Conservation (phyloP, 2,888 invertebrate species). For the Eretmocerus hayati region DNA sequence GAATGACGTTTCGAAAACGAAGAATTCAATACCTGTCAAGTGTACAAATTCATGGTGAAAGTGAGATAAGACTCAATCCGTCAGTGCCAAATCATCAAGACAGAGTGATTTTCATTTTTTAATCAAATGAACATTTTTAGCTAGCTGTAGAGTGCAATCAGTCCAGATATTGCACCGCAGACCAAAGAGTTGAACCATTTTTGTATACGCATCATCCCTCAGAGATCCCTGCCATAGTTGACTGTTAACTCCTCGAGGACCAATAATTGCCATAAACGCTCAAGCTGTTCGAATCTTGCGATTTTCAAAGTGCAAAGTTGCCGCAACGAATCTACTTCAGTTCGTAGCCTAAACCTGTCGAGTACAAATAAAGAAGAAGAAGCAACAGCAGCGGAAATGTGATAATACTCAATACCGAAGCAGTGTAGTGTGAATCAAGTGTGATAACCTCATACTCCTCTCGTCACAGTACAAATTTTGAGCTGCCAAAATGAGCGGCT, state of each 20-base stretch:
- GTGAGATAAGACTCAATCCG: constrained; percentile 34
- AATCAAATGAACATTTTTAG: constrained; percentile 21
- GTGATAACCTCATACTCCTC: too few relatives aligned
- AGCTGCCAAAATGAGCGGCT: too few relatives aligned
- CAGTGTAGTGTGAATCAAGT: too few relatives aligned
- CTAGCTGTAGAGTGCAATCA: too few relatives aligned
- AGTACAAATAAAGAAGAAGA: constrained; percentile 36
- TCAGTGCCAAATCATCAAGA: constrained; percentile 44
- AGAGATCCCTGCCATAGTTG: constrained; percentile 13
- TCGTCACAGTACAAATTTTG: too few relatives aligned
- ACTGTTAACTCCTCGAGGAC: constrained; percentile 3
- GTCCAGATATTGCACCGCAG: constrained; percentile 33
- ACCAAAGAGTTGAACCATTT: constrained; percentile 47
- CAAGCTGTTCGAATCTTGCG: constrained; percentile 2
- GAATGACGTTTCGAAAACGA: constrained; percentile 30
- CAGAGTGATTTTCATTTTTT: constrained; percentile 18
- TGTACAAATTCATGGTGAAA: constrained; percentile 43
- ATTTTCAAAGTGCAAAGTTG: background rate
- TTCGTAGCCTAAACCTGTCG: constrained; percentile 48
- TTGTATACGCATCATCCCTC: constrained; percentile 42
- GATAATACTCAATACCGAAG: too few relatives aligned
- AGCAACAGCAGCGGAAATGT: too few relatives aligned
- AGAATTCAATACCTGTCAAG: constrained; percentile 40
- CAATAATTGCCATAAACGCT: background rate
- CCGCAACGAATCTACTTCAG: constrained; percentile 45